phyloP scores from a whole-genome alignment of 2,888 invertebrate genomes.

The Luperina nickerlii region DNA sequence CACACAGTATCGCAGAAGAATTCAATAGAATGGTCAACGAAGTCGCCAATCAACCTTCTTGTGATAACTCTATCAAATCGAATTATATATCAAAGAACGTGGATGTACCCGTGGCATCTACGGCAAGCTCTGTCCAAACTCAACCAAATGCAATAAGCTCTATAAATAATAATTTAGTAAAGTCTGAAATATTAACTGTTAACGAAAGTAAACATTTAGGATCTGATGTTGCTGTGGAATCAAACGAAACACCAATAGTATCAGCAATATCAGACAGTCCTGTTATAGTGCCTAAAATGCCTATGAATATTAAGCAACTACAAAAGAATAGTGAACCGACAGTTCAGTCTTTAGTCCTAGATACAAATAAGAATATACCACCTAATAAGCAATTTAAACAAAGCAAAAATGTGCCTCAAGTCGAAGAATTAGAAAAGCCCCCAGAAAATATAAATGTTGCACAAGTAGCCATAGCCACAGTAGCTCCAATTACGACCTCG shows the following conservation, averaged over 20 bases:
- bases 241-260: conserved; percentile 91
- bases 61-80: conserved; percentile 78
- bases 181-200: conserved; percentile 86
- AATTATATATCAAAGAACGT: conserved; percentile 78
- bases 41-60: conserved; percentile 83
- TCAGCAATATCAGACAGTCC: conserved; percentile 93
- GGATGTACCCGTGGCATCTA: conserved; percentile 77
- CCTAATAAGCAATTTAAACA: conserved; percentile 79
- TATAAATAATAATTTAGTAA: conserved; percentile 86
- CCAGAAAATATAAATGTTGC: conserved; percentile 65
- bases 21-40: conserved; percentile 88
- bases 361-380: conserved; percentile 82
- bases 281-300: conserved; percentile 91
- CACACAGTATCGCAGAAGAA: conserved; percentile 85
- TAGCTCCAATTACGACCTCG: conserved; percentile 60
- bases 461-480: conserved; percentile 51
- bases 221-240: conserved; percentile 81
- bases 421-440: conserved; percentile 76
- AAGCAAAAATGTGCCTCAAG: conserved; percentile 82
- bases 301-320: conserved; percentile 83
- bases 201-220: conserved; percentile 85
- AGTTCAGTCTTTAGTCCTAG: conserved; percentile 81
- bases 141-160: conserved; percentile 84
- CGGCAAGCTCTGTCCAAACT: conserved; percentile 78
- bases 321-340: conserved; percentile 83